phyloP scores from a whole-genome alignment of 2,888 invertebrate genomes.

The Dryobota labecula region DNA sequence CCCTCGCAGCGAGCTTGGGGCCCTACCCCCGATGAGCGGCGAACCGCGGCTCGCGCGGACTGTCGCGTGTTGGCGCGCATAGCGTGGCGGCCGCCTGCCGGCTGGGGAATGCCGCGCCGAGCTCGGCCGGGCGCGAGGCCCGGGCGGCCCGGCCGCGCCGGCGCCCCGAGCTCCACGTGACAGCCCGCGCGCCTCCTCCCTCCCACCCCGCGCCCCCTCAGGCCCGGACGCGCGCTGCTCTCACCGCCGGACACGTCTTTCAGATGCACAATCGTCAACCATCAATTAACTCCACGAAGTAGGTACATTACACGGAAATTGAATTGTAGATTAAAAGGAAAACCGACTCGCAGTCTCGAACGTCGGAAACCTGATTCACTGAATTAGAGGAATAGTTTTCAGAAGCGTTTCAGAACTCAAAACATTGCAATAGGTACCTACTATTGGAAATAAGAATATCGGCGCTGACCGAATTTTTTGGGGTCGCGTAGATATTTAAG shows the following conservation, averaged over 20 bases:
- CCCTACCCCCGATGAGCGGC: slow-evolving; percentile 80
- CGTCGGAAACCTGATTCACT: slow-evolving; percentile 26
- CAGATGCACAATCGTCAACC: slow-evolving; percentile 86
- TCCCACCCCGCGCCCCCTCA: slow-evolving; percentile 60
- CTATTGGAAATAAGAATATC: slow-evolving; percentile 15
- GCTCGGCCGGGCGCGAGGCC: slow-evolving; percentile 79
- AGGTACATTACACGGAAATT: slow-evolving; percentile 71
- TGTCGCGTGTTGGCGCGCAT: slow-evolving; percentile 81
- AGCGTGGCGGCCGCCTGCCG: slow-evolving; percentile 83
- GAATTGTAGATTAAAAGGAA: slow-evolving; percentile 70
- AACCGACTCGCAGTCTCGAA: slow-evolving; percentile 60
- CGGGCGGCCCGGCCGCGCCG: slow-evolving; percentile 88
- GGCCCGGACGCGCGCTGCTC: slow-evolving; percentile 64
- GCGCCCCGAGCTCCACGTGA: slow-evolving; percentile 85
- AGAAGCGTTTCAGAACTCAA: slow-evolving; percentile 7
- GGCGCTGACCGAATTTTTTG: background rate
- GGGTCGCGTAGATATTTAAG: slow-evolving; percentile 4
- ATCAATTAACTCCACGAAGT: slow-evolving; percentile 81
- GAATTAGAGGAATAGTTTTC: slow-evolving; percentile 18
- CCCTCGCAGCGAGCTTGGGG: slow-evolving; percentile 84
- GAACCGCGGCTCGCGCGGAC: slow-evolving; percentile 80
- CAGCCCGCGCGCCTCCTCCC: slow-evolving; percentile 74
- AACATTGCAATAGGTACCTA: slow-evolving; percentile 18
- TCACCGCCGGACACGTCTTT: slow-evolving; percentile 81
- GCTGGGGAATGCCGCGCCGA: slow-evolving; percentile 86